Evolutionary conservation across 1,140 invertebrate species (phyloP), one percentile per base, ranked within the genome.

Genomic region (Listronotus oregonensis): DNA sequence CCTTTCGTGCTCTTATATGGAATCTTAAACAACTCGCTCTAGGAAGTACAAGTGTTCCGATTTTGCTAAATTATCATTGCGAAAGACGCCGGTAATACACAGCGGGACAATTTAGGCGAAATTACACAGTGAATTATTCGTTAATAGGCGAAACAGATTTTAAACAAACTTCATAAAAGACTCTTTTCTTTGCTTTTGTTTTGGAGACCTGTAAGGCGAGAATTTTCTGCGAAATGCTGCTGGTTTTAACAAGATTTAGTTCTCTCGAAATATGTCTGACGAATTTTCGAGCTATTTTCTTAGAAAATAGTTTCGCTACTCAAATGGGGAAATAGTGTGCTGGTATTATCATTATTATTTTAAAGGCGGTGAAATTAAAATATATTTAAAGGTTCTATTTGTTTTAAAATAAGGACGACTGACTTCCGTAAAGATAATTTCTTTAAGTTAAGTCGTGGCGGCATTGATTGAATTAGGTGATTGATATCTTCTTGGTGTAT

Each of bases 181-280:
- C 47, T 32, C 47, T 9, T 50, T 50, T 50, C 47, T 50, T 50
- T 50, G 8, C 47, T 32, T 50, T 50, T 50, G 21, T 37, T 27
- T 34, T 37, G 11, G 34, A 37, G 11, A n/a, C 31, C n/a, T 50
- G 47, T 17, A 50, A 50, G 47, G 47, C 47, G 21, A 27, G 47
- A 50, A 32, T 32, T 27, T 32, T 50, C 47, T 21, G n/a, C 21
- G 47, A 50, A 50, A 50, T 21, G 18, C 47, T 50, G 47, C 47
- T 50, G 47, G 47, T 50, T 18, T 50, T 50, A 50, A 50, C 47
- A 27, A 50, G 47, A 50, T 50, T 50, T 50, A 21, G 47, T 50
- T 50, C 47, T 32, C 8, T 14, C 18, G 18, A 50, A 50, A 50
- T 50, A 50, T 50, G 47, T 50, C 15, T 50, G 47, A 50, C 47